Conservation (phyloP, 2,888 invertebrate species). For the Drosophila mettleri region DNA sequence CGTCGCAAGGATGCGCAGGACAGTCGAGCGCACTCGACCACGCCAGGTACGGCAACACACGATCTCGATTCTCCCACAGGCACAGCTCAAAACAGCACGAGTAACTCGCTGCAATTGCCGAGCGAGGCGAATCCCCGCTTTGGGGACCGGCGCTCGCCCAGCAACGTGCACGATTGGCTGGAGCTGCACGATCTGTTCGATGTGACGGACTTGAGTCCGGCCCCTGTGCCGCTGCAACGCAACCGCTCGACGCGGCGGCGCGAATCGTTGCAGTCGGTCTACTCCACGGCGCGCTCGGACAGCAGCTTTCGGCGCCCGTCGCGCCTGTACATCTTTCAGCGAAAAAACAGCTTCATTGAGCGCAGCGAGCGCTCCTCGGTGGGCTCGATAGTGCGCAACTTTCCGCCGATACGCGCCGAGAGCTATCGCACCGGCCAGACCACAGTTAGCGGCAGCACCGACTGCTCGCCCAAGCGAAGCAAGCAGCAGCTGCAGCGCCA, state of each 20-base stretch:
- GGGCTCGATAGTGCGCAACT: slow-evolving; percentile 81
- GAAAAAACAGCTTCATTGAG: slow-evolving; percentile 81
- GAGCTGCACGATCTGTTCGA: slow-evolving; percentile 83
- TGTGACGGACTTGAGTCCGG: slow-evolving; percentile 31
- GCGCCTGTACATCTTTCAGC: slow-evolving; percentile 77
- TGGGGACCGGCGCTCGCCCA: slow-evolving; percentile 83
- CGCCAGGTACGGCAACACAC: slow-evolving; percentile 75
- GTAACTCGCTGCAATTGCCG: slow-evolving; percentile 63
- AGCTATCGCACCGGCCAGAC: slow-evolving; percentile 60
- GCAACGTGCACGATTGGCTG: slow-evolving; percentile 84
- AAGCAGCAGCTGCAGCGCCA: slow-evolving; percentile 36
- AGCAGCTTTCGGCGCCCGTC: slow-evolving; percentile 58
- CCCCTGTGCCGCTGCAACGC: slow-evolving; percentile 28
- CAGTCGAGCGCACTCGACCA: slow-evolving; percentile 58
- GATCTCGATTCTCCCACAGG: slow-evolving; percentile 34
- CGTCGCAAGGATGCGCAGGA: slow-evolving; percentile 85
- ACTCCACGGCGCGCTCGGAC: slow-evolving; percentile 76
- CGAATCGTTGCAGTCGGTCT: slow-evolving; percentile 70
- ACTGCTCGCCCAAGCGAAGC: slow-evolving; percentile 44
- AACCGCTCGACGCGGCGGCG: slow-evolving; percentile 54
- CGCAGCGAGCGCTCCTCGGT: slow-evolving; percentile 82
- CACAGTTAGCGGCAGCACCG: slow-evolving; percentile 44
- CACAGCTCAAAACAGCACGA: slow-evolving; percentile 12
- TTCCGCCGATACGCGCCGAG: slow-evolving; percentile 80
- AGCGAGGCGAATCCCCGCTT: slow-evolving; percentile 77